phyloP scores from a whole-genome alignment of 2,888 invertebrate species.

The Cyclophora punctaria region DNA sequence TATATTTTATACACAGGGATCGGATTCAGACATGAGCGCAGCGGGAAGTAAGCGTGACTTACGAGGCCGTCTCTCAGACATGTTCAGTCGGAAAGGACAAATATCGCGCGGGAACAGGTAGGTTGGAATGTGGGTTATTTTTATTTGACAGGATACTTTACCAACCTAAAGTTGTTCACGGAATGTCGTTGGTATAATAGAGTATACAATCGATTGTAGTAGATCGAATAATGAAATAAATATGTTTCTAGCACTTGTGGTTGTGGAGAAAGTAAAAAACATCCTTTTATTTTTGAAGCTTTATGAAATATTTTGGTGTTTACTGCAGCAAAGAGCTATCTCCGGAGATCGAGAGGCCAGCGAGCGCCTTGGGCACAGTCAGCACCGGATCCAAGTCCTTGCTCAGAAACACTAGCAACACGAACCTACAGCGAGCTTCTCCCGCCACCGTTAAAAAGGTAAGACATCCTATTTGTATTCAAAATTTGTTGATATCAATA shows the following conservation, averaged over 20 bases:
- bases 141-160: no score
- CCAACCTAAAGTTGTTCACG: no score
- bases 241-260: no score
- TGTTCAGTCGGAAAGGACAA: conserved; percentile 82
- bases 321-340: conserved; percentile 60
- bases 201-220: no score
- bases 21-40: conserved; percentile 82
- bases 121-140: background rate
- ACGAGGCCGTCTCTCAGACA: conserved; percentile 86
- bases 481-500: background rate
- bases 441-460: conserved; percentile 48
- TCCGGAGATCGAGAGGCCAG: conserved; percentile 59
- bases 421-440: conserved; percentile 48
- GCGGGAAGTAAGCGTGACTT: conserved; percentile 85
- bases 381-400: conserved; percentile 57
- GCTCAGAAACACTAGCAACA: conserved; percentile 75
- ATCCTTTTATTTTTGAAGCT: background rate
- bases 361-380: conserved; percentile 40
- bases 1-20: conserved; percentile 63
- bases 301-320: background rate
- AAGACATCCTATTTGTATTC: background rate
- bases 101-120: conserved; percentile 82
- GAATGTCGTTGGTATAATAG: no score
- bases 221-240: no score
- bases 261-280: background rate